Conservation (phyloP, 92 coral and sea anemone species). For the Epizoanthus rinbou region DNA sequence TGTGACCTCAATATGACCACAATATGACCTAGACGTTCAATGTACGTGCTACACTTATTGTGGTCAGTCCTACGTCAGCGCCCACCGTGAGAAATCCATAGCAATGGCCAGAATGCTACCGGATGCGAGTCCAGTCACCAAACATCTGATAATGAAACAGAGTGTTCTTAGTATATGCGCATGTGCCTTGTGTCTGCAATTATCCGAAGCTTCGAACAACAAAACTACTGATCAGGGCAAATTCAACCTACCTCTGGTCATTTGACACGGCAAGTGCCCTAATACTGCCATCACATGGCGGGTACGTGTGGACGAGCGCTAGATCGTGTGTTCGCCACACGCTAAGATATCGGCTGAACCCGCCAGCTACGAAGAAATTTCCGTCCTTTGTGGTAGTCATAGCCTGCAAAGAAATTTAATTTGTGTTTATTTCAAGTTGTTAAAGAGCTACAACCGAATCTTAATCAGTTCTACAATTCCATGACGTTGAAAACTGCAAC, state of each 20-base stretch:
- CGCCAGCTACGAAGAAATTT: slow-evolving; percentile 88
- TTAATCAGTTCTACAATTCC: too few species aligned
- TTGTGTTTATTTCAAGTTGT: too few species aligned
- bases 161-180: not conserved
- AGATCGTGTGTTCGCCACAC: slow-evolving; percentile 96
- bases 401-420: slow-evolving; percentile 57
- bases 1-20: too few species aligned
- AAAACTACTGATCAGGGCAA: not conserved
- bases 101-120: slow-evolving; percentile 96
- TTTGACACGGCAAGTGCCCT: slow-evolving; percentile 89
- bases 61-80: slow-evolving; percentile 40
- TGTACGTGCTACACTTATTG: not conserved
- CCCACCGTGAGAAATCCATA: slow-evolving; percentile 89
- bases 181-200: not conserved
- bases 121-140: slow-evolving; percentile 96
- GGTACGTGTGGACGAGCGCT: slow-evolving; percentile 80
- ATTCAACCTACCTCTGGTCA: slow-evolving; percentile 75
- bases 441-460: too few species aligned
- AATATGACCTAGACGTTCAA: too few species aligned
- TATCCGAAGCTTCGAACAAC: too few species aligned
- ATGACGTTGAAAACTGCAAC: too few species aligned
- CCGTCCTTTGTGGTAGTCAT: slow-evolving; percentile 86
- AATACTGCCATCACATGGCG: slow-evolving; percentile 94
- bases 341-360: slow-evolving; percentile 90
- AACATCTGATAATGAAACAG: slow-evolving; percentile 66